Conservation (phyloP, 1,140 invertebrate species). For the Bicyclus anynana region DNA sequence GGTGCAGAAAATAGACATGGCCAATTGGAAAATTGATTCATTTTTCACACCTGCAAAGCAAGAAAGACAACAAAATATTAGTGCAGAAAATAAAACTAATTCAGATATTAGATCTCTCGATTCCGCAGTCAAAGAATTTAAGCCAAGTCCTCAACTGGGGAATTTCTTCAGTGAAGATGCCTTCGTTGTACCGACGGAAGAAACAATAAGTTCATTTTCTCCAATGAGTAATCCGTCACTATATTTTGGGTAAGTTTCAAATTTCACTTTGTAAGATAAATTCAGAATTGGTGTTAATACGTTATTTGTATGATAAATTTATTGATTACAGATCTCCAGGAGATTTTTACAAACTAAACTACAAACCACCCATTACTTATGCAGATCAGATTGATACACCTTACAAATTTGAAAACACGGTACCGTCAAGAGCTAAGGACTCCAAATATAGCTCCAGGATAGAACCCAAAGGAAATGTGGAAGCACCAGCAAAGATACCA, state of each 20-base stretch:
- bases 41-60: constrained; percentile 31
- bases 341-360: constrained; percentile 34
- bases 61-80: constrained; percentile 9
- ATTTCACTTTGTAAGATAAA: too few relatives aligned
- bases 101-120: constrained; percentile 20
- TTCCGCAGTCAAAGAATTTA: constrained; percentile 41
- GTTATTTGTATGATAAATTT: too few relatives aligned
- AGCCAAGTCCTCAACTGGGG: constrained; percentile 54
- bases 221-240: constrained; percentile 26
- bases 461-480: constrained; percentile 48
- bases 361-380: constrained; percentile 32
- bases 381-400: constrained; percentile 33
- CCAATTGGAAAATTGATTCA: constrained; percentile 44
- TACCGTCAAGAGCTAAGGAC: constrained; percentile 26
- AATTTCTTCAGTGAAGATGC: constrained; percentile 49
- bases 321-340: constrained; percentile 14
- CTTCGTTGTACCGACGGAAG: constrained; percentile 25
- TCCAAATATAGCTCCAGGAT: constrained; percentile 30
- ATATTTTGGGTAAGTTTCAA: constrained; percentile 35
- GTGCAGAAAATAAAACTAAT: constrained; percentile 17
- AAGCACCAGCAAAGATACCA: constrained; percentile 43
- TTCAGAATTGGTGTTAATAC: too few relatives aligned
- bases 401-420: constrained; percentile 42
- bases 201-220: constrained; percentile 15
- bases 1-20: constrained; percentile 13